Evolutionary conservation across 2,888 invertebrate species (phyloP).

Genomic region (Diarsia dahlii): DNA sequence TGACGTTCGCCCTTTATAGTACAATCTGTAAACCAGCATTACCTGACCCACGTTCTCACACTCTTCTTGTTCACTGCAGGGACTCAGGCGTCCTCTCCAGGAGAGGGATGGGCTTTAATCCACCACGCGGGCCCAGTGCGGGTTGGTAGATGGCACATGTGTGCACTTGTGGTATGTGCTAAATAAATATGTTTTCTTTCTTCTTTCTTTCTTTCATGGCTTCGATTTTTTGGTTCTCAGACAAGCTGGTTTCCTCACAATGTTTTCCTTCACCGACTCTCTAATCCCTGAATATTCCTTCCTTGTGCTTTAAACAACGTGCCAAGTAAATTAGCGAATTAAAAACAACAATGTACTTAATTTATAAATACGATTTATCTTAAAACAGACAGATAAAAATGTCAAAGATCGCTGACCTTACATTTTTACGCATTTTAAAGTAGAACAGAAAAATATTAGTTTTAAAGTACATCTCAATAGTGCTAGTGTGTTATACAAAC

Average conservation of each 20-base stretch:
- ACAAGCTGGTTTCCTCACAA: too few species aligned
- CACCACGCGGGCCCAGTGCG: too few species aligned
- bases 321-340: neutral
- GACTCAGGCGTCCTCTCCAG: too few species aligned
- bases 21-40: conserved; percentile 5
- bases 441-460: conserved; percentile 48
- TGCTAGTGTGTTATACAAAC: conserved; percentile 22
- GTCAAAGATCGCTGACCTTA: conserved; percentile 63
- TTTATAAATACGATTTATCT: conserved; percentile 50
- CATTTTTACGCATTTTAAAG: conserved; percentile 53
- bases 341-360: conserved; percentile 32
- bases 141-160: too few species aligned
- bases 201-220: too few species aligned
- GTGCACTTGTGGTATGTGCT: too few species aligned
- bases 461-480: conserved; percentile 27
- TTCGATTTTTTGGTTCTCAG: too few species aligned
- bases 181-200: too few species aligned
- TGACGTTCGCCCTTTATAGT: conserved; percentile 47
- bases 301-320: neutral
- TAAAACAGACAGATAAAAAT: conserved; percentile 56
- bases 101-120: too few species aligned
- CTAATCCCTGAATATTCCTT: neutral
- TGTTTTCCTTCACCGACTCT: too few species aligned
- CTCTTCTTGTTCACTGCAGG: too few species aligned
- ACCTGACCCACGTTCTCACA: too few species aligned